Base-by-base conservation (phyloP, 2,797 vertebrate genomes). In the Clarias laeviceps region DNA sequence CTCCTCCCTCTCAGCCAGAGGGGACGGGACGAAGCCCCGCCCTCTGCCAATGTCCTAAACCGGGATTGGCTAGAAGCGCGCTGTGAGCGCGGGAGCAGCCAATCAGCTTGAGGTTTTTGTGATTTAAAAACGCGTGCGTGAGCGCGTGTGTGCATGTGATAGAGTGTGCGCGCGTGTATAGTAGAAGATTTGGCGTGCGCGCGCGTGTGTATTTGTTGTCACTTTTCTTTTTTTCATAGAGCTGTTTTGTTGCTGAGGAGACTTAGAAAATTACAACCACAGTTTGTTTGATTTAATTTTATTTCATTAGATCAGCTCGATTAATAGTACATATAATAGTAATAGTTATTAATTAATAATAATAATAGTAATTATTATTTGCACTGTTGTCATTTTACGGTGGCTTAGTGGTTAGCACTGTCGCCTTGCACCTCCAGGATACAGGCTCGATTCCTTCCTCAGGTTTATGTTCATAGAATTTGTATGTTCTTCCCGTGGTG, bases 1-100 rank as follows among this genome's bases (percentile, higher is more conserved):
- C 89, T 88, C 88, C 86, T 85, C 89, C 88, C 87, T 87, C 88
- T 86, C 86, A 87, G 85, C 57, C 80, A 84, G 84, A 80, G 85
- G 85, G 77, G 93, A 88, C 85, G 65, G 54, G 89, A 89, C 84
- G 89, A 91, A 91, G 92, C 62, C 93, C 92, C 83, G 91, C 93
- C 93, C 93, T 93, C 94, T 85, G 87, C 90, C 93, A 96, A 93
- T 95, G 94, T 94, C 91, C 84, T 61, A 72, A 70, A 8, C 20
- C 45, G 0, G 68, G 37, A 96, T 94, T 94, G 95, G 95, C 2
- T 54, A 2, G 17, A 50, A 0, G 11, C 45, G 57, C 7, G 2
- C 32, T 0, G 22, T 0, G 1, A 32, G 27, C 68, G 86, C 7
- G 34, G 69, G 90, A 90, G 91, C 82, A 84, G 66, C 72, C n/a